Evolutionary conservation across 2,888 invertebrate genomes (phyloP).

Genomic region (Rotaria magnacalcarata): DNA sequence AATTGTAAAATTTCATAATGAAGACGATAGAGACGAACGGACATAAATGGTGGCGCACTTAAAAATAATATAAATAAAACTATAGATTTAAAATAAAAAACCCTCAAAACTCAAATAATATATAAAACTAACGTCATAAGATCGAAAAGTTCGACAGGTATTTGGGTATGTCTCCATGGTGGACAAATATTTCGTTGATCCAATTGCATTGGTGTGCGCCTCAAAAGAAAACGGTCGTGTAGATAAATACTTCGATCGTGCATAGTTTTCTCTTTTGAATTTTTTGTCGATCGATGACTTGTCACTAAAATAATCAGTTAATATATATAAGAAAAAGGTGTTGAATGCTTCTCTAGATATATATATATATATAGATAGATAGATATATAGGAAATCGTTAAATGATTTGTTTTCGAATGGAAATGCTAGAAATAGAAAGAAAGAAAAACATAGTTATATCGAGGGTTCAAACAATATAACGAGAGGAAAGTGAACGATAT

Average conservation of each 20-base stretch:
- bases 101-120: neutral
- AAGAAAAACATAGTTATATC: neutral
- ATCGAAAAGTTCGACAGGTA: constrained; percentile 19
- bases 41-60: neutral
- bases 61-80: neutral
- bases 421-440: neutral
- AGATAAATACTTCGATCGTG: neutral
- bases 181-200: neutral
- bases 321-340: neutral
- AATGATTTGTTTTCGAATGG: constrained; percentile 11
- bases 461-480: neutral
- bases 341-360: neutral
- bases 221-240: neutral
- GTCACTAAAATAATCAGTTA: neutral
- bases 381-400: neutral
- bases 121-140: neutral
- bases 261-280: neutral
- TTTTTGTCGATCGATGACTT: neutral
- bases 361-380: neutral
- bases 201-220: neutral
- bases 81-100: neutral
- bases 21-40: constrained; percentile 62
- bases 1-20: constrained; percentile 97
- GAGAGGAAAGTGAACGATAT: neutral
- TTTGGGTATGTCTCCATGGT: constrained; percentile 23